These are phyloP conservation scores for Dascillus cervinus DNA, from an alignment of 2,888 invertebrate species.

Conservation along the genomic window DNA sequence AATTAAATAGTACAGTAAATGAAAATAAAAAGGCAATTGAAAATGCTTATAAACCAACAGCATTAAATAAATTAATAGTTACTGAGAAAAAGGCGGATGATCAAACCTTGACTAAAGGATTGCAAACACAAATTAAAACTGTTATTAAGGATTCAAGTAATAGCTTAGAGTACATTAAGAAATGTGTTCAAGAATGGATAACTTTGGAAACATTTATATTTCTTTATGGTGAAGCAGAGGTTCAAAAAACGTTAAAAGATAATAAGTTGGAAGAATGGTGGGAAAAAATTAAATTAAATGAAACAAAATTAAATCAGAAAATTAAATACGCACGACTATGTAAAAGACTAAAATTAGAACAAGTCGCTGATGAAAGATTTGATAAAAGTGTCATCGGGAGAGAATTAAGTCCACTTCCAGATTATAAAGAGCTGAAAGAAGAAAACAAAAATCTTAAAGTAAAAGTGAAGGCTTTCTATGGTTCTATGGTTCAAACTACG, in stretches of 20 bases:
- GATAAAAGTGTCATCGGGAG: constrained; percentile 39
- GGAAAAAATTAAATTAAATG: constrained; percentile 36
- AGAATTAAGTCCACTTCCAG: constrained; percentile 49
- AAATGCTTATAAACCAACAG: too few relatives aligned
- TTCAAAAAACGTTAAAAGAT: constrained; percentile 49
- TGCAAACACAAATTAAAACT: too few relatives aligned
- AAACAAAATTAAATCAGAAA: constrained; percentile 30
- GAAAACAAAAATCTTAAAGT: constrained; percentile 55
- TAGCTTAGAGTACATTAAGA: constrained; percentile 46
- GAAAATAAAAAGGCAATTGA: too few relatives aligned
- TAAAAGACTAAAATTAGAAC: constrained; percentile 53
- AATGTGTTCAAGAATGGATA: constrained; percentile 59
- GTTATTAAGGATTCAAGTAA: constrained; percentile 13
- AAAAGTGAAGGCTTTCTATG: constrained; percentile 57
- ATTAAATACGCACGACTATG: constrained; percentile 54
- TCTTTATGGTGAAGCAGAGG: constrained; percentile 53
- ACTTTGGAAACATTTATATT: constrained; percentile 57
- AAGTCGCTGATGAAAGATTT: constrained; percentile 53
- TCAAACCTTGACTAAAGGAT: constrained; percentile 1
- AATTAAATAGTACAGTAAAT: too few relatives aligned
- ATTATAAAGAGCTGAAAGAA: constrained; percentile 53
- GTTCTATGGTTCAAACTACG: constrained; percentile 44
- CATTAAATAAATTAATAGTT: too few relatives aligned
- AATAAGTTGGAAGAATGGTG: constrained; percentile 51
- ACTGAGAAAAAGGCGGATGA: neutral